Base-by-base conservation (phyloP, 2,888 invertebrate species). In the Amiota communis region DNA sequence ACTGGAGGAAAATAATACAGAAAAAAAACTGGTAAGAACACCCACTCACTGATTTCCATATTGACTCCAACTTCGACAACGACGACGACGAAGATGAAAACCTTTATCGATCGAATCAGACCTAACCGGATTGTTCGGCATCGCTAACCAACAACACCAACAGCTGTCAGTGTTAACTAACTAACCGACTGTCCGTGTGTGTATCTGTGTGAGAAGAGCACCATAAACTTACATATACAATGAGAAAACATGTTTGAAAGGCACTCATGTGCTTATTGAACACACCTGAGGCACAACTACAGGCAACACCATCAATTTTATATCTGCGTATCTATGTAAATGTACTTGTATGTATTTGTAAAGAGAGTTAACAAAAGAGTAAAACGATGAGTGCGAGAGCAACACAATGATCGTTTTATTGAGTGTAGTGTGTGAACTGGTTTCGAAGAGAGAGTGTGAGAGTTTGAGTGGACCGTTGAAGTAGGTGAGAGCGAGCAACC, bases 31-130 rank as follows among this genome's bases (percentile, higher is more conserved):
- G 48, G 48, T 49, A 48, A 72, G 75, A 80, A 85, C 85, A 80
- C 85, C 85, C 86, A 85, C 85, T 82, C 85, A 85, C 76, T 78
- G 73, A 77, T 79, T 79, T 75, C 78, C 80, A 77, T 77, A 78
- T 79, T 80, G 80, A 81, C 74, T 36, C 36, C 8, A 36, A 36
- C 36, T 36, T 36, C 36, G 3, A 23, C 23, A 23, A 23, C 23
- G 67, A 67, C 51, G 63, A 46, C 63, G 13, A 57, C 71, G 74
- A 71, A 59, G 56, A n/a, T 77, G 51, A 23, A 48, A 70, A 63
- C 74, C 73, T 59, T 64, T 51, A 23, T 10, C 56, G 67, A 63
- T 12, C 69, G 46, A 65, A n/a, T n/a, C 63, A 46, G 77, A 78
- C 81, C 77, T 76, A 83, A 83, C 83, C 86, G 86, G 83, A 15